Evolutionary conservation across 2,113 vertebrate species (phyloP), one percentile per base, ranked within the genome.

Genomic region (Rhea americana): DNA sequence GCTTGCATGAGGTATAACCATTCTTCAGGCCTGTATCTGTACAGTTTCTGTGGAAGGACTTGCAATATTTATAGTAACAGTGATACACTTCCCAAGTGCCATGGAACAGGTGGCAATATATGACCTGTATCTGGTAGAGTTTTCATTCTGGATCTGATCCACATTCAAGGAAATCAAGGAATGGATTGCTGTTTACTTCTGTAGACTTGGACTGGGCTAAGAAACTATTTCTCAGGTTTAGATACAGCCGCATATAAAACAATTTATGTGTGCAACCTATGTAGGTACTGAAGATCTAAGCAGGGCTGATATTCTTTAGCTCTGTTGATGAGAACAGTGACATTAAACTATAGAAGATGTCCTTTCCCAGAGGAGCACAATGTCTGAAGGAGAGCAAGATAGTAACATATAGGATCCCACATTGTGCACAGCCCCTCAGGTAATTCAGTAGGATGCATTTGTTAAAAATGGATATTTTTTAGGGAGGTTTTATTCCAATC

Each of bases 381-480:
- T 71, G 8, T 7, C 41, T 50, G 41, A 61, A 51, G 15, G 9
- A 81, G 7, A 3, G 4, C 25, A 81, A 14, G 41, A 41, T 20
- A 24, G 37, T 87, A 24, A 47, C 15, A 6, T 47, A 21, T 4
- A 2, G 0, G 4, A 51, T 72, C 11, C 8, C 76, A 11, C 16
- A 37, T 10, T 5, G 11, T 14, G 6, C 11, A 14, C 0, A 0
- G 19, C 20, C 16, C 7, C 50, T 86, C 20, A 45, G 20, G 28
- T 26, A 59, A 59, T 59, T 50, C 63, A 14, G 1, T 17, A 77
- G 11, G 12, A 39, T 65, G 20, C 14, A 16, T 78, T 74, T 73
- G 10, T 68, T 65, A 72, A n/a, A 84, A 67, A 30, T 3, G 35
- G 35, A 35, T 35, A 35, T 35, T 35, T 35, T 39, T n/a, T 16